phyloP scores from a whole-genome alignment of 2,888 invertebrate genomes.

The Xestoiulus laeticollis region DNA sequence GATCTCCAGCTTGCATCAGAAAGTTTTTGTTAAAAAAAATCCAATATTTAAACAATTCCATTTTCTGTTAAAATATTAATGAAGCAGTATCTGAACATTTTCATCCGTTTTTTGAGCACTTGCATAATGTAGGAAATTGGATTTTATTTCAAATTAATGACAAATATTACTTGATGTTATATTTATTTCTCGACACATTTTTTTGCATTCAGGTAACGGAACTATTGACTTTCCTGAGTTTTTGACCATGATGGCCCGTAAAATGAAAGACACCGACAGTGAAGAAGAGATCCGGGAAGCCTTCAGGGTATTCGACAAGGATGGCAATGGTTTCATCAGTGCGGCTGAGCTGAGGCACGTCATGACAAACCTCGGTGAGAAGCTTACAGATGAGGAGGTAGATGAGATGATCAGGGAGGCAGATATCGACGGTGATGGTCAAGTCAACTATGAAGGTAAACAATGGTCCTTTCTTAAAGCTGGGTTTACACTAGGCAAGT shows the following conservation, averaged over 20 bases:
- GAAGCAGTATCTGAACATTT: no score
- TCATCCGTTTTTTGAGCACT: no score
- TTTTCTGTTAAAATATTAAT: no score
- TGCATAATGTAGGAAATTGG: no score
- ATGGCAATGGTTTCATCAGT: slow-evolving; percentile 99
- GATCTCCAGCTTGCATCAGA: no score
- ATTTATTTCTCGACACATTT: no score
- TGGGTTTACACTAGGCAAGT: neutral
- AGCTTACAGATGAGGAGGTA: slow-evolving; percentile 98
- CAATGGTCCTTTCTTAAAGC: neutral
- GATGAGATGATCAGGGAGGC: slow-evolving; percentile 99
- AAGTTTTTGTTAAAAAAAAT: no score
- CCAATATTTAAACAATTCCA: no score
- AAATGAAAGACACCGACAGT: slow-evolving; percentile 99
- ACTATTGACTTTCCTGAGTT: slow-evolving; percentile 99
- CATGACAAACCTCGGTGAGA: slow-evolving; percentile 99
- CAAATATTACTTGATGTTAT: no score
- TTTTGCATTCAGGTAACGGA: slow-evolving; percentile 83
- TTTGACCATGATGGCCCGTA: slow-evolving; percentile 99
- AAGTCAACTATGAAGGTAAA: slow-evolving; percentile 96
- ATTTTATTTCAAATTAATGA: no score
- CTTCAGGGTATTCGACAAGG: slow-evolving; percentile 98
- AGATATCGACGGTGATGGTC: slow-evolving; percentile 98
- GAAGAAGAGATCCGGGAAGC: slow-evolving; percentile 99
- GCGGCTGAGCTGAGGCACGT: slow-evolving; percentile 98